phyloP scores from a whole-genome alignment of 2,888 invertebrate genomes.

The Achlya flavicornis region DNA sequence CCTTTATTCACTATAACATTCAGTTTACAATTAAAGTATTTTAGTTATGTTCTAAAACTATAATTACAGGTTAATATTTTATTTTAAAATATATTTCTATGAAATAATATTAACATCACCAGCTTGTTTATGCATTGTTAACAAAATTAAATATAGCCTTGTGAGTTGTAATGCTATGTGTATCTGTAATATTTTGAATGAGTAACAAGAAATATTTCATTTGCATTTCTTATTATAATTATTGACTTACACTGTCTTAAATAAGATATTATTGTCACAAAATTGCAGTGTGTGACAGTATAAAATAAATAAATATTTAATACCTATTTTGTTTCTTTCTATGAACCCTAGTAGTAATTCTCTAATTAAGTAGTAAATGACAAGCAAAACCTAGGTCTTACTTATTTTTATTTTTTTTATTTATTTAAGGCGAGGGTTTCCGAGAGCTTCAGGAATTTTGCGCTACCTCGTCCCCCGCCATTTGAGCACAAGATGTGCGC shows the following conservation, averaged over 20 bases:
- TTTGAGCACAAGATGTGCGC: too few species aligned
- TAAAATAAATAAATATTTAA: neutral
- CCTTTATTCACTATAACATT: constrained; percentile 20
- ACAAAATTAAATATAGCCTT: neutral
- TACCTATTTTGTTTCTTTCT: neutral
- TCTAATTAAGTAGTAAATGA: too few species aligned
- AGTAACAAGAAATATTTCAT: neutral
- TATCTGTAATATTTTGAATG: neutral
- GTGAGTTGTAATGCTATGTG: neutral
- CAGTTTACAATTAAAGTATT: constrained; percentile 36
- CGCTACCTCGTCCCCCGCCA: too few species aligned
- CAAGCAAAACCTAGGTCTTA: too few species aligned
- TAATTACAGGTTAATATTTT: neutral
- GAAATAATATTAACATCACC: constrained; percentile 1
- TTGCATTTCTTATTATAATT: neutral
- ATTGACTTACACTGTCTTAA: neutral
- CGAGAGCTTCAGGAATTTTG: too few species aligned
- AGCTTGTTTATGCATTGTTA: neutral
- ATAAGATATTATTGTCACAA: neutral
- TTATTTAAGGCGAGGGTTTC: too few species aligned
- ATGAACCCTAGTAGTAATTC: too few species aligned
- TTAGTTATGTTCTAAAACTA: constrained; percentile 27
- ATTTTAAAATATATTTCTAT: constrained; percentile 2
- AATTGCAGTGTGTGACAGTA: neutral
- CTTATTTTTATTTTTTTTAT: too few species aligned